Evolutionary conservation across 2,113 vertebrate genomes (phyloP).

Genomic region (Collichthys lucidus): DNA sequence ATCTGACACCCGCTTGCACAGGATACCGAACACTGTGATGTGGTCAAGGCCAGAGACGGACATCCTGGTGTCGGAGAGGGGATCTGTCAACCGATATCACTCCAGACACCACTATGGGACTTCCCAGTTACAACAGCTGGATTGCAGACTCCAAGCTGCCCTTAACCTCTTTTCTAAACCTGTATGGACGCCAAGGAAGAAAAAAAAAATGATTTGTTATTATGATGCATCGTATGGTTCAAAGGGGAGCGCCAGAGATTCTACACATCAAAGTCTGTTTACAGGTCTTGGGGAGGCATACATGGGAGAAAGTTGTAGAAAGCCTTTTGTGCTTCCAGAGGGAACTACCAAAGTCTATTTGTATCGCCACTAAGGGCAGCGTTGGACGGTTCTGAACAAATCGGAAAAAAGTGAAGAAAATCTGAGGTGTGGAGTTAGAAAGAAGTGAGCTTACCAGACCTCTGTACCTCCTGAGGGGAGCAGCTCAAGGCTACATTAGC

Average conservation of each 20-base stretch:
- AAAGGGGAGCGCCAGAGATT: background rate
- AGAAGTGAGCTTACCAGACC: background rate
- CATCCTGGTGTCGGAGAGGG: constrained; percentile 73
- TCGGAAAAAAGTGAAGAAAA: background rate
- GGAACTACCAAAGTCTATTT: background rate
- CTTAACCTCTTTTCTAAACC: constrained; percentile 4
- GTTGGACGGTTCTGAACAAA: background rate
- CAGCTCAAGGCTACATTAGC: background rate
- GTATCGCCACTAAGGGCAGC: background rate
- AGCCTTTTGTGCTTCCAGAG: background rate
- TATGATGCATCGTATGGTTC: background rate
- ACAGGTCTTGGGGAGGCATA: background rate
- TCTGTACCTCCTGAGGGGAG: background rate
- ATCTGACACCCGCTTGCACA: constrained; percentile 71
- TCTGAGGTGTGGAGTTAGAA: background rate
- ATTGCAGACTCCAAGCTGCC: constrained; percentile 30
- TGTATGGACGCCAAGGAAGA: constrained; percentile 33
- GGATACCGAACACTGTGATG: constrained; percentile 66
- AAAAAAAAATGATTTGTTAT: background rate
- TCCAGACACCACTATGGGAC: constrained; percentile 55
- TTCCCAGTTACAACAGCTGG: constrained; percentile 54
- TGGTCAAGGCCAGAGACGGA: constrained; percentile 75
- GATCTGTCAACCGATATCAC: constrained; percentile 74
- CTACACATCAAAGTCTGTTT: constrained; percentile 2
- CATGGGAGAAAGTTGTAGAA: background rate